These are phyloP conservation scores for Drosophila erecta DNA, from an alignment of 1,140 invertebrate genomes.

Conservation along the genomic window DNA sequence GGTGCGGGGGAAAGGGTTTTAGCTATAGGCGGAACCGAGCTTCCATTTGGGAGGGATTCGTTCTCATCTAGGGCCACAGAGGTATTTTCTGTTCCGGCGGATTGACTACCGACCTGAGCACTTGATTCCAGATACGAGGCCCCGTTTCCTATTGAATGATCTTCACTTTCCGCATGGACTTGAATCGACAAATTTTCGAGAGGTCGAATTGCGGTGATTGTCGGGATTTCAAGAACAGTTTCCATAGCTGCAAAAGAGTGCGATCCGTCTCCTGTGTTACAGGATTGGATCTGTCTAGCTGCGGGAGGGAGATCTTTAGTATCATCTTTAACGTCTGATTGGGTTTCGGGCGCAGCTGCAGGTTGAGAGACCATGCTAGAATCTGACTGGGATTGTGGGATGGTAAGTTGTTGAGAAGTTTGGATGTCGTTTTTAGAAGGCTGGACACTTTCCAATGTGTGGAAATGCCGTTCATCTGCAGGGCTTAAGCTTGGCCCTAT, in stretches of 20 bases:
- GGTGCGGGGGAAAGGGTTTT: neutral
- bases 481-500: neutral
- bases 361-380: neutral
- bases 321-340: neutral
- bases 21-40: neutral
- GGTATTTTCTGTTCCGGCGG: too few relatives aligned
- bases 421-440: neutral
- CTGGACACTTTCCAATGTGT: too few relatives aligned
- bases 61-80: too few relatives aligned
- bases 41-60: constrained; percentile 1
- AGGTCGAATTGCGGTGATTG: too few relatives aligned
- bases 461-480: neutral
- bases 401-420: too few relatives aligned
- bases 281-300: neutral
- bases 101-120: too few relatives aligned
- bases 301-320: neutral
- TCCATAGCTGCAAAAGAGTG: neutral
- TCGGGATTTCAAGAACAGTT: too few relatives aligned
- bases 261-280: neutral
- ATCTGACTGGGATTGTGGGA: neutral
- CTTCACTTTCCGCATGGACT: neutral
- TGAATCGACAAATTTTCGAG: too few relatives aligned
- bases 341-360: neutral
- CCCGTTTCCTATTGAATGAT: neutral
- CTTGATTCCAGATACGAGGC: neutral